Conservation (phyloP, 2,888 invertebrate genomes). For the Arge pagana region DNA sequence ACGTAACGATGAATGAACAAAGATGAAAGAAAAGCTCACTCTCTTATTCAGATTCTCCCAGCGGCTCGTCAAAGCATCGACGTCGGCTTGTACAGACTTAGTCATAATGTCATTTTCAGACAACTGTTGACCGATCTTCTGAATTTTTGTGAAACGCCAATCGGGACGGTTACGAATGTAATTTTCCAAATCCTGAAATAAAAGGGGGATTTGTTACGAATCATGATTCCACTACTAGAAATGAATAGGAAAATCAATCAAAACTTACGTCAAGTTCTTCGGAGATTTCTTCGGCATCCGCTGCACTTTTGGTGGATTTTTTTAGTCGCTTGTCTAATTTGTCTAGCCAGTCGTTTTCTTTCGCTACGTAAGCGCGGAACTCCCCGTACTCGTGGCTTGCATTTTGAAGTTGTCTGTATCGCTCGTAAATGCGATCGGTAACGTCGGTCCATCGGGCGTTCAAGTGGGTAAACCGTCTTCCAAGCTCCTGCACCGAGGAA, state of each 20-base stretch:
- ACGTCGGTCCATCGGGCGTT: constrained; percentile 75
- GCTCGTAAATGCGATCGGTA: constrained; percentile 71
- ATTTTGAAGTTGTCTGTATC: constrained; percentile 70
- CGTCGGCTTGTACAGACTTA: constrained; percentile 68
- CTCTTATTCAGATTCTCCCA: constrained; percentile 73
- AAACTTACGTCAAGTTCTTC: constrained; percentile 85
- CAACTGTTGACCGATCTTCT: constrained; percentile 75
- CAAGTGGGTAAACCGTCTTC: constrained; percentile 69
- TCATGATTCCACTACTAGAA: constrained; percentile 9
- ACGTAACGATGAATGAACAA: no score
- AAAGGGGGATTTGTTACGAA: constrained; percentile 5
- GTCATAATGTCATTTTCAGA: constrained; percentile 77
- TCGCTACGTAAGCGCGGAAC: constrained; percentile 77
- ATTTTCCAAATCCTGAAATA: constrained; percentile 78
- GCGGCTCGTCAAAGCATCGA: constrained; percentile 66
- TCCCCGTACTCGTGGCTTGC: constrained; percentile 79
- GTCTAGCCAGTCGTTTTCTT: constrained; percentile 80
- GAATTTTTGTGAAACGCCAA: constrained; percentile 73
- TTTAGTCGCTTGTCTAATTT: constrained; percentile 77
- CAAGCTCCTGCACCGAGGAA: constrained; percentile 64
- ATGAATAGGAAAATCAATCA: constrained; percentile 7
- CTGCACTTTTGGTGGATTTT: constrained; percentile 70
- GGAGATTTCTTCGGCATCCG: constrained; percentile 91
- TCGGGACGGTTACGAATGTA: constrained; percentile 76
- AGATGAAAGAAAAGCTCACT: constrained; percentile 54